These are phyloP conservation scores for Stratiomys singularior DNA, from an alignment of 2,888 invertebrate genomes.

Conservation along the genomic window DNA sequence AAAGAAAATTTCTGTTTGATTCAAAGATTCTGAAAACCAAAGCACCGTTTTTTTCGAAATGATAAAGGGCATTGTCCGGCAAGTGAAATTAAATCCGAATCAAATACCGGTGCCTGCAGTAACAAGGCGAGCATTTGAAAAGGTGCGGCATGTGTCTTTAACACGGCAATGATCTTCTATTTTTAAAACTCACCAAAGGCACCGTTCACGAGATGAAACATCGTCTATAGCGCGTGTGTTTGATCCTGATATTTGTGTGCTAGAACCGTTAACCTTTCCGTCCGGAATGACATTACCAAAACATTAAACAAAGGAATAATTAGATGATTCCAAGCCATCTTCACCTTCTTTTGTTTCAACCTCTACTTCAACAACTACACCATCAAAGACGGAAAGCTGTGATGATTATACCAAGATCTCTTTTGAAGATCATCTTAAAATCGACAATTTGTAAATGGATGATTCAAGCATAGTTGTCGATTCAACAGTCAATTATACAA, in stretches of 20 bases:
- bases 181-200: slow-evolving; percentile 75
- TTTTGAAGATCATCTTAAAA: slow-evolving; percentile 33
- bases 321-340: background rate
- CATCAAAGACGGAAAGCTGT: slow-evolving; percentile 48
- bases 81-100: slow-evolving; percentile 82
- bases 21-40: slow-evolving; percentile 81
- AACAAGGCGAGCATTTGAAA: slow-evolving; percentile 62
- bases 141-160: slow-evolving; percentile 77
- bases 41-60: slow-evolving; percentile 83
- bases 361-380: slow-evolving; percentile 45
- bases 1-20: slow-evolving; percentile 73
- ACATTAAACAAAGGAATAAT: slow-evolving; percentile 10
- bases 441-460: slow-evolving; percentile 47
- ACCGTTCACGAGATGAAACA: slow-evolving; percentile 70
- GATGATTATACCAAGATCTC: slow-evolving; percentile 46
- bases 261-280: slow-evolving; percentile 55
- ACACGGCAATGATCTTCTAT: slow-evolving; percentile 73
- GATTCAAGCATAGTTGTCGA: slow-evolving; percentile 43
- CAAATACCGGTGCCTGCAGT: slow-evolving; percentile 72
- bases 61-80: slow-evolving; percentile 85
- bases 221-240: slow-evolving; percentile 64
- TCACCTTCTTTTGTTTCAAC: slow-evolving; percentile 38
- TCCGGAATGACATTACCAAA: background rate
- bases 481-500: background rate
- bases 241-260: slow-evolving; percentile 59